A percentile compares a stretch with the other conserved stretches of the same genome.
phyloP scores from a whole-genome alignment of 1,140 invertebrate genomes.

The Philotrypesis tridentata region DNA sequence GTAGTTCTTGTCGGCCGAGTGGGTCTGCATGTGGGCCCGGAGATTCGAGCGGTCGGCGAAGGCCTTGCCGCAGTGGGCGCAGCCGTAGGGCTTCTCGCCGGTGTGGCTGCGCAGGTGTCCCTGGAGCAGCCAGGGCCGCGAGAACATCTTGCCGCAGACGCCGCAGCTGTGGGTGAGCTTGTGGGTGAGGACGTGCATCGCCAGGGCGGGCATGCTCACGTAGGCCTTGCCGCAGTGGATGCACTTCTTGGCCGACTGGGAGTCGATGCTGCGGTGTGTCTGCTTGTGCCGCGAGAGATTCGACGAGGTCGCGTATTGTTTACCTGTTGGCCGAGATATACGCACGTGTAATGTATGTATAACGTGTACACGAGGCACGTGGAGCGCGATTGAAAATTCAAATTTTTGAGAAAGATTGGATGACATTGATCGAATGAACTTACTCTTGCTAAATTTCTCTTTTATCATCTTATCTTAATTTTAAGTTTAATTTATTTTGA shows the following conservation, averaged over 20 bases:
- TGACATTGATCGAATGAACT: no score
- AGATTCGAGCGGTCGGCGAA: slow-evolving; percentile 98
- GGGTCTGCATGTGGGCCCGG: slow-evolving; percentile 99
- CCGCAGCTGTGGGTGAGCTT: slow-evolving; percentile 95
- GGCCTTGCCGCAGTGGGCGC: slow-evolving; percentile 98
- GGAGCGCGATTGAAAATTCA: no score
- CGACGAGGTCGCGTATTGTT: slow-evolving; percentile 95
- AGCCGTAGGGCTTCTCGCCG: slow-evolving; percentile 98
- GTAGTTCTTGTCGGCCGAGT: slow-evolving; percentile 96
- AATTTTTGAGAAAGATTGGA: no score
- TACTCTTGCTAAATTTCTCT: no score
- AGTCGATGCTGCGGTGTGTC: slow-evolving; percentile 94
- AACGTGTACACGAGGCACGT: no score
- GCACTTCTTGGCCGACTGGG: slow-evolving; percentile 94
- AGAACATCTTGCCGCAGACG: slow-evolving; percentile 97
- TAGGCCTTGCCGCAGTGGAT: slow-evolving; percentile 97
- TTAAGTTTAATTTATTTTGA: no score
- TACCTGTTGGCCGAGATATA: slow-evolving; percentile 81
- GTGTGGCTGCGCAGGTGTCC: slow-evolving; percentile 97
- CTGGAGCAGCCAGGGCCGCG: slow-evolving; percentile 97
- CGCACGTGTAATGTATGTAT: no score
- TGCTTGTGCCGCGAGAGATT: slow-evolving; percentile 97
- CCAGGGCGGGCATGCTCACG: slow-evolving; percentile 97
- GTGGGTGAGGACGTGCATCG: slow-evolving; percentile 98
- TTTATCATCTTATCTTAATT: no score